Evolutionary conservation across 1,140 invertebrate species (phyloP).

Genomic region (Sycophaga agraensis): DNA sequence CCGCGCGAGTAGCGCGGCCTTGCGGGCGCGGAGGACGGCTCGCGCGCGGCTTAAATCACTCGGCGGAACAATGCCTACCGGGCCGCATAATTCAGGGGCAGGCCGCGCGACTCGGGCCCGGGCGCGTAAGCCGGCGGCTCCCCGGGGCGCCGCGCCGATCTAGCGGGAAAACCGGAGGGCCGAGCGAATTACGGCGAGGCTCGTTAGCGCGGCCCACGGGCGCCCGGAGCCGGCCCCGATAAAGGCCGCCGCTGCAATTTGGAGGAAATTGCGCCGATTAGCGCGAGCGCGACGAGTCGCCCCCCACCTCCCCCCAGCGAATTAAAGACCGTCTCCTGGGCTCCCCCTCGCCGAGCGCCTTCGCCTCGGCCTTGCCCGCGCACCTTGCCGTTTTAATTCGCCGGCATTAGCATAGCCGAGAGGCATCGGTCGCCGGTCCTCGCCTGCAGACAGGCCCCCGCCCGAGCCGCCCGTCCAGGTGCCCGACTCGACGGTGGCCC

Average conservation of each 20-base stretch:
- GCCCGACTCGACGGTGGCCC: too few species aligned
- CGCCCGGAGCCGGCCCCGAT: not conserved
- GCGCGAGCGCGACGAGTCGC: not conserved
- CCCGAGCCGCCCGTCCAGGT: too few species aligned
- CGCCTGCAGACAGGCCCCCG: too few species aligned
- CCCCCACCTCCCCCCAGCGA: conserved; percentile 7
- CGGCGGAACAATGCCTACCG: not conserved
- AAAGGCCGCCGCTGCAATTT: conserved; percentile 20
- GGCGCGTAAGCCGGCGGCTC: conserved; percentile 11
- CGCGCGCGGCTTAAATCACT: too few species aligned
- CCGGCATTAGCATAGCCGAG: conserved; percentile 45
- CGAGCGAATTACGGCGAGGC: too few species aligned
- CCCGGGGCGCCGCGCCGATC: too few species aligned
- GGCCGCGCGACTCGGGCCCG: conserved; percentile 8
- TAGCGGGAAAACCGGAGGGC: too few species aligned
- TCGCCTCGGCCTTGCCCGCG: not conserved
- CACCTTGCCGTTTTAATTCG: conserved; percentile 45
- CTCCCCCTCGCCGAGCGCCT: not conserved
- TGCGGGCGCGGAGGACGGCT: too few species aligned
- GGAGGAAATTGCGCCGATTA: conserved; percentile 30
- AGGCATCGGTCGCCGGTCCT: conserved; percentile 34
- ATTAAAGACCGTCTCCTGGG: conserved; percentile 19
- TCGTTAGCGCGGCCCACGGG: too few species aligned
- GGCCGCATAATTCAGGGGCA: not conserved
- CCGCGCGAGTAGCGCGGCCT: too few species aligned